Base-by-base conservation (phyloP, 2,888 invertebrate species). In the Thyatira batis region DNA sequence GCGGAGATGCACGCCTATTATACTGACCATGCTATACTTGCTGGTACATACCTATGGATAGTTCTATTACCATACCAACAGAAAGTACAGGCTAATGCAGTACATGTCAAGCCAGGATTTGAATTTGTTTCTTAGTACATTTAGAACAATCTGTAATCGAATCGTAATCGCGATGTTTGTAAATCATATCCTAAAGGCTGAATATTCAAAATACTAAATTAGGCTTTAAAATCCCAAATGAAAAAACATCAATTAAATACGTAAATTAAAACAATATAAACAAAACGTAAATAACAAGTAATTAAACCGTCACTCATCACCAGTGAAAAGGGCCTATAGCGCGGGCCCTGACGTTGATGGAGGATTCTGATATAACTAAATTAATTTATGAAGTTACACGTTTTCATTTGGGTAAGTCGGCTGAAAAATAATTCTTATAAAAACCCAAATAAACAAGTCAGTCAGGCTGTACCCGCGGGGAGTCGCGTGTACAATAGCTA, bases 1-100 rank as follows among this genome's bases (percentile, higher is more conserved):
- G 82, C 73, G 63, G 78, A 80, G 82, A 83, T 80, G 83, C 79
- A 78, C 82, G 70, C 68, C 78, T 76, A 83, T 84, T 82, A 79
- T 84, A 60, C 76, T 72, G 76, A 71, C 79, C 77, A 67, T 67
- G 59, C 68, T 66, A 66, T 67, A 63, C 55, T 17, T 45, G 23
- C 17, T n/a, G n/a, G n/a, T n/a, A n/a, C 45, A 44, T 44, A 45
- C 51, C 45, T 49, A 28, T 21, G 27, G 23, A 17, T 44, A 39
- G 39, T 6, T 8, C 39, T 39, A 39, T 39, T 39, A 8, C n/a
- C n/a, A n/a, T 39, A 8, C 1, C 33, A 33, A 33, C 39, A 17
- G 39, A 6, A 39, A 39, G 17, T 39, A 39, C 17, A 23, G 23
- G 23, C 3, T 23, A 23, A 6, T 6, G 6, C 17, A 39, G 3